Base-by-base conservation (phyloP, 64 coral and sea anemone species). In the Montipora foliosa region DNA sequence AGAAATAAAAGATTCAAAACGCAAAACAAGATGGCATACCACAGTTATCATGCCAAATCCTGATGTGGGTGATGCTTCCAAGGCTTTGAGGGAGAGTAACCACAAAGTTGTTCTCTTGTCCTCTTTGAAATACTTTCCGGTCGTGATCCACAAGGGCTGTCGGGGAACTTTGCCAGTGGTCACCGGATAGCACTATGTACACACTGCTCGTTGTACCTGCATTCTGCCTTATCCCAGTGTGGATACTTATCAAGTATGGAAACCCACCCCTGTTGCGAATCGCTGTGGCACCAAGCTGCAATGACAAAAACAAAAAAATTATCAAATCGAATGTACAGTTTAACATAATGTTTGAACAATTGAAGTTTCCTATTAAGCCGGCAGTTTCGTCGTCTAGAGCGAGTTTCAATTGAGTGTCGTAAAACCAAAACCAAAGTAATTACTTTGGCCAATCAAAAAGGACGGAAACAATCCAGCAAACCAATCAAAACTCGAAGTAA, bases 21-120 rank as follows among this genome's bases (percentile, higher is more conserved):
- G 24, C 74, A 44, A 84, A 64, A 7, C 4, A 71, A 74, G 67
- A 5, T 82, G 4, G 47, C 76, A 5, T 79, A 98, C 97, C 97
- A 16, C 48, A 88, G 66, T 98, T 98, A 44, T 98, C 94, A 50
- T 98, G 97, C 97, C 97, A 98, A 10, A 98, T 77, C 82, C 94
- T 70, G 12, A 98, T 77, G 75, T 96, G 91, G 44, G 81, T 84
- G 14, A 98, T 21, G 12, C 91, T 70, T 19, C 97, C 94, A 58
- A 98, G 67, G 17, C 76, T 58, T 49, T 72, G 88, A 19, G 79
- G 85, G 17, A 93, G 81, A 5, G 94, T 91, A 55, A 96, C 5
- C 12, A 96, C 75, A 24, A 98, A 94, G 29, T 92, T 87, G 76
- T 98, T 98, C 25, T 98, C 94, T 47, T 95, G 90, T 29, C 94